Conservation (phyloP, 1,140 invertebrate genomes). For the Ceratina australensis region DNA sequence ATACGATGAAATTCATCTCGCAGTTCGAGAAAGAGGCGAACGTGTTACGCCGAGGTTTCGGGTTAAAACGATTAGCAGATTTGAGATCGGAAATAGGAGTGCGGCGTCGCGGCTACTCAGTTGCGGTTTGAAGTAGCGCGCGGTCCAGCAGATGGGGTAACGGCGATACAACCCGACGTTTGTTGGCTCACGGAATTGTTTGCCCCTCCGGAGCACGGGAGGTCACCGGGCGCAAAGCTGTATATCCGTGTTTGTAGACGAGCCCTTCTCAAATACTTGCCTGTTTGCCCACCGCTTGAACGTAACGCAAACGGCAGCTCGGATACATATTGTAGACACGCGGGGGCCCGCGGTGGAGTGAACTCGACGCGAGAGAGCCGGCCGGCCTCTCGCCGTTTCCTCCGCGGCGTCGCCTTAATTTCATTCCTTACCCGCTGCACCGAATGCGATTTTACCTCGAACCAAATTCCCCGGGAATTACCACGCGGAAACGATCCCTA, state of each 20-base stretch:
- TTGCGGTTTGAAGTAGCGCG: conserved; percentile 21
- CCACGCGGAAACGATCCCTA: not conserved
- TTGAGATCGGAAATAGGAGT: conserved; percentile 28
- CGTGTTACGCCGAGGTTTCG: too few relatives aligned
- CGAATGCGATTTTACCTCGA: conserved; percentile 1
- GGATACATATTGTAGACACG: conserved; percentile 56
- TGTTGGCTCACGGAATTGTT: conserved; percentile 56
- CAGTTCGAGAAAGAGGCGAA: too few relatives aligned
- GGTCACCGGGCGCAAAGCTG: conserved; percentile 56
- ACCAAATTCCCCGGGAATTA: not conserved
- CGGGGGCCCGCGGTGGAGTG: not conserved
- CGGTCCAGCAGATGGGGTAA: conserved; percentile 34
- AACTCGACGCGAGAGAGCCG: not conserved
- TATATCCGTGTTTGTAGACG: conserved; percentile 60
- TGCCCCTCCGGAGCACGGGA: conserved; percentile 37
- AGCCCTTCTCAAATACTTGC: conserved; percentile 63
- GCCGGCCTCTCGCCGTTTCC: conserved; percentile 20
- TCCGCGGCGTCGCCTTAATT: conserved; percentile 37
- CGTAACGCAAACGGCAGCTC: conserved; percentile 57
- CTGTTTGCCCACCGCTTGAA: conserved; percentile 60
- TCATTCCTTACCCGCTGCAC: conserved; percentile 3
- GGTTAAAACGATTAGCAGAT: conserved; percentile 41
- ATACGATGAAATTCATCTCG: too few relatives aligned
- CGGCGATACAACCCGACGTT: conserved; percentile 41
- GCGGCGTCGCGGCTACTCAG: conserved; percentile 19